These are phyloP conservation scores for Delia radicum DNA, from an alignment of 1,140 invertebrate genomes.

Conservation along the genomic window DNA sequence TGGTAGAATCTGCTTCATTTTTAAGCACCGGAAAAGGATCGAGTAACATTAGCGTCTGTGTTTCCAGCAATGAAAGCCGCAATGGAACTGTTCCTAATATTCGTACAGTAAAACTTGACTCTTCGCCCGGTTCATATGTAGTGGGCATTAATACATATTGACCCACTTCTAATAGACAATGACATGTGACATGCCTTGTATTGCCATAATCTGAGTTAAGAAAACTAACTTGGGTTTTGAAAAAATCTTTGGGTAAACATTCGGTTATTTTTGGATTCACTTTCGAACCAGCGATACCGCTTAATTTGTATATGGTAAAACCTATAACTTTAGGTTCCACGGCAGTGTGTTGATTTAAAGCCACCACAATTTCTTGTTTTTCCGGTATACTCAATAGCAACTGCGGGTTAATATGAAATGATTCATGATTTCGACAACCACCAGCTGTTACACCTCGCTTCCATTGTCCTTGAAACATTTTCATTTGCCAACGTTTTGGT, in stretches of 20 bases:
- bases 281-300: constrained; percentile 40
- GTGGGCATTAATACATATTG: constrained; percentile 86
- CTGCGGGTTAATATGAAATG: constrained; percentile 93
- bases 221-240: constrained; percentile 84
- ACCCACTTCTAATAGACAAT: constrained; percentile 80
- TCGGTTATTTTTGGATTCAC: constrained; percentile 54
- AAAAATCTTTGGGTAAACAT: constrained; percentile 73
- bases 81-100: constrained; percentile 45
- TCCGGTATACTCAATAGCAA: constrained; percentile 78
- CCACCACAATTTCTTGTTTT: constrained; percentile 83
- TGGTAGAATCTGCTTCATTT: constrained; percentile 50
- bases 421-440: constrained; percentile 87
- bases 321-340: constrained; percentile 92
- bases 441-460: constrained; percentile 85
- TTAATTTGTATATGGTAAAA: constrained; percentile 82
- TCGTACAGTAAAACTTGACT: constrained; percentile 63
- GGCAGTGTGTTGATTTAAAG: constrained; percentile 86
- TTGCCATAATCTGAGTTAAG: constrained; percentile 92
- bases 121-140: constrained; percentile 88
- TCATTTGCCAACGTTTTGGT: constrained; percentile 78
- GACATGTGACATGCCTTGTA: constrained; percentile 79
- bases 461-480: constrained; percentile 84
- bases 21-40: constrained; percentile 73
- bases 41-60: constrained; percentile 78
- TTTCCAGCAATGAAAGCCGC: constrained; percentile 59